Percentiles rank a stretch among this genome's conserved stretches.
phyloP scores from a whole-genome alignment of 2,113 vertebrate genomes.

The Toxostoma redivivum region DNA sequence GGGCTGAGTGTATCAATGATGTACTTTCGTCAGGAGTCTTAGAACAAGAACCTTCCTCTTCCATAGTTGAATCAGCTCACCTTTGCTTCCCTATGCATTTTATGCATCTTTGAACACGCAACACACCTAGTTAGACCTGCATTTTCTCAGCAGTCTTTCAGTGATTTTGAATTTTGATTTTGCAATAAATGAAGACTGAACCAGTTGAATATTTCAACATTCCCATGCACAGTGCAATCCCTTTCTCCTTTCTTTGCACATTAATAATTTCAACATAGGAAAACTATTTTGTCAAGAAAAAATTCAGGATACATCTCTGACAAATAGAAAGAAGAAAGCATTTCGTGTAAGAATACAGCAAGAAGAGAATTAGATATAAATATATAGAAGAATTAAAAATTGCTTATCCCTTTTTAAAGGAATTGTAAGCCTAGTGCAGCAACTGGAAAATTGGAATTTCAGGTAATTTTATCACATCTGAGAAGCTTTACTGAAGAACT shows the following conservation, averaged over 20 bases:
- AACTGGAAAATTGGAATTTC: background rate
- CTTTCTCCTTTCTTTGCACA: background rate
- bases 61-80: background rate
- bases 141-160: background rate
- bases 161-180: background rate
- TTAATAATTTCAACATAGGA: background rate
- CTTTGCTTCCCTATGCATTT: background rate
- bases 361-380: background rate
- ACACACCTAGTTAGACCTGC: background rate
- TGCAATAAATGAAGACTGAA: too few relatives aligned
- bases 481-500: background rate
- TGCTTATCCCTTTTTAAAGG: background rate
- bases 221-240: background rate
- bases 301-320: background rate
- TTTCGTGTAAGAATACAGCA: background rate
- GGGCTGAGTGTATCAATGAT: accelerated
- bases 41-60: background rate
- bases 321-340: background rate
- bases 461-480: background rate
- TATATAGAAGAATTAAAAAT: background rate
- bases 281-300: background rate
- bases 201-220: background rate
- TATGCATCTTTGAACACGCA: background rate
- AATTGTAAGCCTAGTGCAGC: background rate
- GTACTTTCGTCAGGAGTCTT: background rate